These are phyloP conservation scores for Volucella inflata DNA, from an alignment of 2,888 invertebrate species.

Conservation along the genomic window DNA sequence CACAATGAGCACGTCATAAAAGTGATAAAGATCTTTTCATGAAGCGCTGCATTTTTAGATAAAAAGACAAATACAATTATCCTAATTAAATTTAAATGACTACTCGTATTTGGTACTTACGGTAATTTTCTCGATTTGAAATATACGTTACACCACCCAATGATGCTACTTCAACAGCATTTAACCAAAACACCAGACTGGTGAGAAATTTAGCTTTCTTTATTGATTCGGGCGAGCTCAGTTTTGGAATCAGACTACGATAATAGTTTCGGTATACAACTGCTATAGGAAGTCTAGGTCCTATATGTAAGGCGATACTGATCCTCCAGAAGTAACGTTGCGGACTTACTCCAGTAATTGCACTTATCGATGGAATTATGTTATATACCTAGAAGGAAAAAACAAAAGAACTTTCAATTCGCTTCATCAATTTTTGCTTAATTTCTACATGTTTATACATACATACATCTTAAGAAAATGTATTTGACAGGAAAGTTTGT, in stretches of 20 bases:
- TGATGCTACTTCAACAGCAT: conserved; percentile 92
- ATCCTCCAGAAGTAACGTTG: conserved; percentile 96
- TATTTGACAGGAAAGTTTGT: too few relatives aligned
- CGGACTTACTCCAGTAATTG: conserved; percentile 96
- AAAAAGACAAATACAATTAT: too few relatives aligned
- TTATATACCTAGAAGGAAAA: conserved; percentile 91
- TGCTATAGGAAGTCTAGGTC: conserved; percentile 95
- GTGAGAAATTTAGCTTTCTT: conserved; percentile 87
- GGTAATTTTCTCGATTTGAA: conserved; percentile 97
- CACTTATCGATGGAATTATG: conserved; percentile 97
- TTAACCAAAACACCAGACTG: conserved; percentile 91
- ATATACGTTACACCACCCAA: conserved; percentile 96
- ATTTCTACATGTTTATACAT: too few relatives aligned
- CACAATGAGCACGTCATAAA: conserved; percentile 94
- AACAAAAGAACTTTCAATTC: neutral
- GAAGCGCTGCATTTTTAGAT: conserved; percentile 87
- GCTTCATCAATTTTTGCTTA: too few relatives aligned
- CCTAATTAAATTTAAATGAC: neutral
- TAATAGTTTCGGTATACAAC: conserved; percentile 94
- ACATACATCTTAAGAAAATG: too few relatives aligned
- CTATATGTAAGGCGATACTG: conserved; percentile 95
- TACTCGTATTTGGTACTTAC: conserved; percentile 86
- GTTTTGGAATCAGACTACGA: conserved; percentile 84
- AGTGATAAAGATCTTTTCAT: conserved; percentile 95
- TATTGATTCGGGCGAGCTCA: conserved; percentile 78